Base-by-base conservation (phyloP, 92 coral and sea anemone genomes). In the Anthopleura xanthogrammica region DNA sequence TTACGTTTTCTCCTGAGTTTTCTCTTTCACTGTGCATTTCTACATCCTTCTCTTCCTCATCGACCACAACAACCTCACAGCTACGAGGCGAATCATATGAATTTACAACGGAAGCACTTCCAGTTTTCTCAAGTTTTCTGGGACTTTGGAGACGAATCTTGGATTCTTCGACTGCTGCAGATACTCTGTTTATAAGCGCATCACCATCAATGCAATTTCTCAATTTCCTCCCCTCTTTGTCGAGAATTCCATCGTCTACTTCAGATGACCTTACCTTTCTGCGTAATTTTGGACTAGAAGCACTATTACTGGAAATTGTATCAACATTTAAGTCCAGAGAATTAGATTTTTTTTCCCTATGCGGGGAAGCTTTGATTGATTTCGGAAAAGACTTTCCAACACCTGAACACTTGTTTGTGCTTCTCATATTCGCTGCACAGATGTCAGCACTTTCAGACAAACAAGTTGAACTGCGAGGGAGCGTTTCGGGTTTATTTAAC, bases 341-440 rank as follows among this genome's bases (percentile, higher is more conserved):
- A 68, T n/a, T 0, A 9, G 9, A 24, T 68, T 29, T 68, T 43
- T 68, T 68, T n/a, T 68, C 42, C 16, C 16, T 29, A 24, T 3
- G 11, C 9, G 70, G 74, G 20, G 58, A 41, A 70, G 13, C 29
- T 46, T 52, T 81, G 11, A 52, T 20, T 41, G 66, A 7, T 41
- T 23, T 83, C 56, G 19, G 60, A 23, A 83, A 11, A 73, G 72
- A 40, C 78, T 83, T 83, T 17, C 57, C 58, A 10, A 58, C 75
- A 12, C 86, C 86, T 9, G 78, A 50, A 60, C 79, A 73, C 64
- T 75, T 83, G 58, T 83, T 83, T 1, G 56, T 56, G 20, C 79
- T 75, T 14, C 73, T 83, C 74, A 83, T 83, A 19, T 83, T 83
- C 40, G 75, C 19, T 23, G 78, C 29, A 70, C 77, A 81, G 40